Percentiles rank a stretch among this genome's conserved stretches.
These are phyloP conservation scores for Sinodicranocentrus sp. DNA, from an alignment of 2,888 invertebrate species.

Conservation along the genomic window DNA sequence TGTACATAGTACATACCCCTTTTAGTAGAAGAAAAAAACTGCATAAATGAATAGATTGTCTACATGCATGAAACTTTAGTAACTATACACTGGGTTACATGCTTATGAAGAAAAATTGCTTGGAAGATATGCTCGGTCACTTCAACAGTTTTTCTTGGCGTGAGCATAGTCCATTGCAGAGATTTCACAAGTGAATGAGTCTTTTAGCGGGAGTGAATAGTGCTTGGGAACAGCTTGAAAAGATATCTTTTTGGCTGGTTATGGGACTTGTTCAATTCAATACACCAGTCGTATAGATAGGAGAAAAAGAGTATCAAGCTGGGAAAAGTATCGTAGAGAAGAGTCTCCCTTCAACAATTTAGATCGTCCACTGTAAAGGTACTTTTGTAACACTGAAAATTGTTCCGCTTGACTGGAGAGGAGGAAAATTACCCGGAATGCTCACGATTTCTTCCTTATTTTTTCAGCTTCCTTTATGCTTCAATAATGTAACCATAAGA, in stretches of 20 bases:
- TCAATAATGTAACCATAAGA: not conserved
- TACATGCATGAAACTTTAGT: no score
- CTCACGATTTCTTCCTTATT: slow-evolving; percentile 10
- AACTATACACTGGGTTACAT: no score
- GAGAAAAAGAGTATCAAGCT: slow-evolving; percentile 14
- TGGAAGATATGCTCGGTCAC: not conserved
- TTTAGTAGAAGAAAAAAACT: no score
- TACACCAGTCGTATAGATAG: slow-evolving; percentile 1
- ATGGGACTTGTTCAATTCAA: slow-evolving; percentile 38
- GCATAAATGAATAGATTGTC: no score
- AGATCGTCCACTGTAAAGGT: slow-evolving; percentile 48
- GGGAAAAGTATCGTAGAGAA: not conserved
- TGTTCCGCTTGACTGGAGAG: slow-evolving; percentile 39
- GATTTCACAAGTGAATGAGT: slow-evolving; percentile 59
- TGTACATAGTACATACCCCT: no score
- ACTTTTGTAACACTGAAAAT: slow-evolving; percentile 50
- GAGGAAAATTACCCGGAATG: slow-evolving; percentile 17
- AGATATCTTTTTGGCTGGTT: slow-evolving; percentile 47
- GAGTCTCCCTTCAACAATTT: slow-evolving; percentile 40
- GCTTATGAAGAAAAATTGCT: not conserved
- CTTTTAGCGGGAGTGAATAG: slow-evolving; percentile 48
- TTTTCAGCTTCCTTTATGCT: slow-evolving; percentile 11
- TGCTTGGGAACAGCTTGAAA: slow-evolving; percentile 54
- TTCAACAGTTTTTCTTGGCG: not conserved
- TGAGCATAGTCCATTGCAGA: no score